Base-by-base conservation (phyloP, 2,888 invertebrate genomes). In the Crossocerus cetratus region DNA sequence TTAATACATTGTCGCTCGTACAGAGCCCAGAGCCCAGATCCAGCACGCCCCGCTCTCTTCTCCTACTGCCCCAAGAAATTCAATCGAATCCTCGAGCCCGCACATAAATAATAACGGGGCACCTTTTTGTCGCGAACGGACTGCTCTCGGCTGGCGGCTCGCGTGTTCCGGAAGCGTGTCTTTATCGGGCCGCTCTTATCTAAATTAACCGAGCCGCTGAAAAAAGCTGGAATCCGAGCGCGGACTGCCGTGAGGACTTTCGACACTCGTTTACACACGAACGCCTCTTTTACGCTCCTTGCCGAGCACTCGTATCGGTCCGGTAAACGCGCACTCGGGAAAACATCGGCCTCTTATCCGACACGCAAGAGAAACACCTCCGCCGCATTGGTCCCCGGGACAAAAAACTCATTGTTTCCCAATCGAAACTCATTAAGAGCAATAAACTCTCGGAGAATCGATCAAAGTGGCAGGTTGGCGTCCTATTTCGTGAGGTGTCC, bases 151-250 rank as follows among this genome's bases (percentile, higher is more conserved):
- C 3, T 49, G 14, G 16, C 0, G 13, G 16, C 14, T 49, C 16
- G 49, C 49, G 49, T 49, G 49, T 49, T 49, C 49, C 49, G 49
- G 49, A 49, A 49, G 49, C 49, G 16, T 16, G 49, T 16, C n/a
- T 16, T 16, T 49, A 49, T 16, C 16, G 14, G 13, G 13, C 49
- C 49, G 16, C 49, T 49, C n/a, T 49, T 49, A 49, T 49, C 49
- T 49, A 49, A 49, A 49, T 49, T 49, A 49, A 49, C 49, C 16
- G 16, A 2, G 53, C 44, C 43, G 13, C 49, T 22, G 32, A 42
- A 23, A 53, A 59, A 59, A 59, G 58, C 58, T 42, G 59, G n/a
- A 59, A 59, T 66, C 42, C 59, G 54, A 66, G 54, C 60, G 59
- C 58, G 21, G 59, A 42, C 49, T 16, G 13, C n/a, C 21, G 45